Conservation (phyloP, 2,113 vertebrate species). For the Callospermophilus lateralis region DNA sequence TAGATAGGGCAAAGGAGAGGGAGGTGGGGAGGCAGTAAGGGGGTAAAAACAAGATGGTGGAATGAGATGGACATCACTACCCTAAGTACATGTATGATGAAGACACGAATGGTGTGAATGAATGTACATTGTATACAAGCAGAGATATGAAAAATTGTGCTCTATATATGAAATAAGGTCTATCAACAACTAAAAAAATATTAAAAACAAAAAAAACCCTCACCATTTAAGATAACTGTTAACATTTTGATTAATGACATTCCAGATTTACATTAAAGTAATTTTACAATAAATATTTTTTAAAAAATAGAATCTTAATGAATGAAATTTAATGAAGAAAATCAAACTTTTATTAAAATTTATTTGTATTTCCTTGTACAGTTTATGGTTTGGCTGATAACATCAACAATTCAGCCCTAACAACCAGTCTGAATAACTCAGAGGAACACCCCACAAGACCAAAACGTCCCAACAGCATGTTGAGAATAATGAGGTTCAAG, state of each 20-base stretch:
- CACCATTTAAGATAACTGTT: constrained; percentile 7
- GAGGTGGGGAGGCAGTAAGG: no score
- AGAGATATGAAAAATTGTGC: no score
- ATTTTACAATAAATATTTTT: background rate
- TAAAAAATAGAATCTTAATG: constrained; percentile 28
- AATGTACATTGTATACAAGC: no score
- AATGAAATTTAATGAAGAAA: constrained; percentile 56
- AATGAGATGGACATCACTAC: no score
- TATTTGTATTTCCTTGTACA: background rate
- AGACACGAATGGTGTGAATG: no score
- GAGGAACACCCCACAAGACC: background rate
- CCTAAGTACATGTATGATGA: no score
- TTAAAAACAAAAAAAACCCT: background rate
- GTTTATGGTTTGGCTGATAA: background rate
- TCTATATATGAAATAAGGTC: no score
- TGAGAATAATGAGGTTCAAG: background rate
- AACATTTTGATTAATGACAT: constrained; percentile 26
- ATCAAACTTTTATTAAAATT: constrained; percentile 28
- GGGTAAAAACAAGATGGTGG: no score
- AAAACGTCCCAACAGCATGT: background rate
- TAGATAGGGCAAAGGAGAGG: no score
- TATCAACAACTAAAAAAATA: no score
- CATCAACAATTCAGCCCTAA: constrained; percentile 4
- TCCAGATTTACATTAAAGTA: constrained; percentile 49
- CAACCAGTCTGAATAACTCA: background rate